phyloP scores from a whole-genome alignment of 2,113 vertebrate species.

The Paedocypris sp. region DNA sequence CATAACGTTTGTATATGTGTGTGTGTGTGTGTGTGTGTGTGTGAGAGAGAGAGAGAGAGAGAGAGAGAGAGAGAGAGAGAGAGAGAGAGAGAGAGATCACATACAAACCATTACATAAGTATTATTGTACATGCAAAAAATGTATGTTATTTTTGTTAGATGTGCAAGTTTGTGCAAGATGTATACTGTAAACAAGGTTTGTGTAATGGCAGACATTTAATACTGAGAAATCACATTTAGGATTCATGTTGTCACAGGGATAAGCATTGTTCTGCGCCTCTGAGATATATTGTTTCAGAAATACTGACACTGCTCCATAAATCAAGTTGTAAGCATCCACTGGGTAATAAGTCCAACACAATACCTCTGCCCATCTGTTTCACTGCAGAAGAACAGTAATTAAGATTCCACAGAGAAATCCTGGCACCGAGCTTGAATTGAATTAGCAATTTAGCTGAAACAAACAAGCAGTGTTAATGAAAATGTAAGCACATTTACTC shows the following conservation, averaged over 20 bases:
- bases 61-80: too few species aligned
- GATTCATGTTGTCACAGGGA: neutral
- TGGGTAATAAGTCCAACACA: slow-evolving; percentile 27
- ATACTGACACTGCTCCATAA: slow-evolving; percentile 21
- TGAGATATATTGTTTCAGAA: slow-evolving; percentile 16
- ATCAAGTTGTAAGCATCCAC: slow-evolving; percentile 22
- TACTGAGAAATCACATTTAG: neutral
- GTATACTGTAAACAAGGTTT: too few species aligned
- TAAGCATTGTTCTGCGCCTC: neutral
- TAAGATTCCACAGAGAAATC: slow-evolving; percentile 23
- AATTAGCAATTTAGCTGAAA: slow-evolving; percentile 10
- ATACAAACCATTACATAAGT: too few species aligned
- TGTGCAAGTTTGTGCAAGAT: too few species aligned
- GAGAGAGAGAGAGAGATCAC: too few species aligned
- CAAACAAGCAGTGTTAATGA: neutral
- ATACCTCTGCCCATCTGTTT: slow-evolving; percentile 31
- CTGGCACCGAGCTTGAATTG: neutral
- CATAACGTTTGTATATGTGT: too few species aligned
- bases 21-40: too few species aligned
- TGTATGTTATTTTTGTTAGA: too few species aligned
- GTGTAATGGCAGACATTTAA: neutral
- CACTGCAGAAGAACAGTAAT: slow-evolving; percentile 31
- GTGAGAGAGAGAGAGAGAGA: too few species aligned
- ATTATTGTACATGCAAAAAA: too few species aligned
- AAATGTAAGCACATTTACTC: neutral